These are phyloP conservation scores for Bagarius yarrelli DNA, from an alignment of 2,113 vertebrate genomes.

Conservation along the genomic window DNA sequence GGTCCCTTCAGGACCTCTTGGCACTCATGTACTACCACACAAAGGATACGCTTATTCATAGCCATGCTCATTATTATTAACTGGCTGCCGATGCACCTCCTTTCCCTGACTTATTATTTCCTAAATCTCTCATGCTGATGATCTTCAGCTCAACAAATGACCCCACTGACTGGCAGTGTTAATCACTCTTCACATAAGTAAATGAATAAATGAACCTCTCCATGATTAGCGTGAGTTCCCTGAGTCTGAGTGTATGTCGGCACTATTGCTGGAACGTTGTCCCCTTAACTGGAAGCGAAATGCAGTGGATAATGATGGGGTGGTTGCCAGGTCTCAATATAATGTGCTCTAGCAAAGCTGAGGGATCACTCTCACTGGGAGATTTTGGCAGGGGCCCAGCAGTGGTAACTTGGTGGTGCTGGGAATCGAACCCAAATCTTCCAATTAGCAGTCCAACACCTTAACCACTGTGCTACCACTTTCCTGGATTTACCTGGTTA, in stretches of 20 bases:
- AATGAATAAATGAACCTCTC: slow-evolving; percentile 64
- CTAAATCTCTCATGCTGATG: slow-evolving; percentile 18
- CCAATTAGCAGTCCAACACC: too few species aligned
- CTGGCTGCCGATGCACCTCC: slow-evolving; percentile 25
- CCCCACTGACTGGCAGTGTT: slow-evolving; percentile 52
- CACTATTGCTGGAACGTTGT: slow-evolving; percentile 45
- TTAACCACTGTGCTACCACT: too few species aligned
- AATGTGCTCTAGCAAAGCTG: slow-evolving; percentile 3
- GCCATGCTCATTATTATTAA: slow-evolving; percentile 36
- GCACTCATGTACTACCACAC: not conserved
- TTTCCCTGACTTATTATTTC: slow-evolving; percentile 33
- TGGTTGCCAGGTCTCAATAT: slow-evolving; percentile 12
- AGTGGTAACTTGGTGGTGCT: too few species aligned
- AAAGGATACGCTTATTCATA: slow-evolving; percentile 37
- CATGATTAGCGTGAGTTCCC: slow-evolving; percentile 53
- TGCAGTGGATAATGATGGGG: slow-evolving; percentile 20
- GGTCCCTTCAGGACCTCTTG: slow-evolving; percentile 32
- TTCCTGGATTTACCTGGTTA: too few species aligned
- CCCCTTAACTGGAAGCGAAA: slow-evolving; percentile 44
- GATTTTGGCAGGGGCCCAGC: too few species aligned
- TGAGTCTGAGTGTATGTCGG: slow-evolving; percentile 44
- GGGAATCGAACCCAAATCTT: too few species aligned
- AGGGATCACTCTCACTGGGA: not conserved
- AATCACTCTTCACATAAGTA: slow-evolving; percentile 65
- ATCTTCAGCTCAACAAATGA: slow-evolving; percentile 50